These are phyloP conservation scores for Solea senegalensis DNA, from an alignment of 2,113 vertebrate species.

Conservation along the genomic window DNA sequence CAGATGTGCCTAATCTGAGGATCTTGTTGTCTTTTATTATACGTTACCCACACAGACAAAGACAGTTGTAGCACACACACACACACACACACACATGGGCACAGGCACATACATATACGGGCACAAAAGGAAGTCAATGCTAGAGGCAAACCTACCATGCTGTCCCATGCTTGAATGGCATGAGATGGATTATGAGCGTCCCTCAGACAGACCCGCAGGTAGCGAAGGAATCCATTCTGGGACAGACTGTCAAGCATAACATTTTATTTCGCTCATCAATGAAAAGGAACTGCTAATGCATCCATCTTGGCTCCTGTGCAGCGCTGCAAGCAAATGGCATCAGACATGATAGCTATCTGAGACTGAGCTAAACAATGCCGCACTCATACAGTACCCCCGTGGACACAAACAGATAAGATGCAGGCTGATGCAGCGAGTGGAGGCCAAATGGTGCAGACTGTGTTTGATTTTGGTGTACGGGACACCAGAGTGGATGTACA, in stretches of 20 bases:
- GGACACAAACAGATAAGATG: conserved; percentile 38
- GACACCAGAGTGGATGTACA: conserved; percentile 6
- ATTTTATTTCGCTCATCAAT: conserved; percentile 67
- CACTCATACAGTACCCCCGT: conserved; percentile 8
- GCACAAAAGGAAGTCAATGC: conserved; percentile 41
- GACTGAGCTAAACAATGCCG: conserved; percentile 43
- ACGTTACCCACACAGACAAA: conserved; percentile 5
- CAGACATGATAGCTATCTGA: conserved; percentile 52
- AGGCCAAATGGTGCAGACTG: background rate
- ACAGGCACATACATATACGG: conserved; percentile 5
- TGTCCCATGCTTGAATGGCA: conserved; percentile 49
- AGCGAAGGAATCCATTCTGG: conserved; percentile 57
- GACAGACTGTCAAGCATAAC: conserved; percentile 51
- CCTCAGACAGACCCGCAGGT: conserved; percentile 65
- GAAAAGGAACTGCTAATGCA: conserved; percentile 38
- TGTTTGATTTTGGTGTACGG: conserved; percentile 20
- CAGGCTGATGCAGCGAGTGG: conserved; percentile 6
- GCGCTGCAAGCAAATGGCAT: conserved; percentile 31
- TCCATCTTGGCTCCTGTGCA: conserved; percentile 40
- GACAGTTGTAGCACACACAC: background rate
- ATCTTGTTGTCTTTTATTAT: conserved; percentile 31
- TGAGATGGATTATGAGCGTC: conserved; percentile 57
- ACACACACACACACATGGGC: conserved; percentile 14
- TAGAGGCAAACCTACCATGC: conserved; percentile 47
- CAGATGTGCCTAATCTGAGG: conserved; percentile 29